A percentile compares a stretch with the other conserved stretches of the same genome.
These are phyloP conservation scores for Champsocephalus gunnari DNA, from an alignment of 2,797 vertebrate species.

Conservation along the genomic window DNA sequence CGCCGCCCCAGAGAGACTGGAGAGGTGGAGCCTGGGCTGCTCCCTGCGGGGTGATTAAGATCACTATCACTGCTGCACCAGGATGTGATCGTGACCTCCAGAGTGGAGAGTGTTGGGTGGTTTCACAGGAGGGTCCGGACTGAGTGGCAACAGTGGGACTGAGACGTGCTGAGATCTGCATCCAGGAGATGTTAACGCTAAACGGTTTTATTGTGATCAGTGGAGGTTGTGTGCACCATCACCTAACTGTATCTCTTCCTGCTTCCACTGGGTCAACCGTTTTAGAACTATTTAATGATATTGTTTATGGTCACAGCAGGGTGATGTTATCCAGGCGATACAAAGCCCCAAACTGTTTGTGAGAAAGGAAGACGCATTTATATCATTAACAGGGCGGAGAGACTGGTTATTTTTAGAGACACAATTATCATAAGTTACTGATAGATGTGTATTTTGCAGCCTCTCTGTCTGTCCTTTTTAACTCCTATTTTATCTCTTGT, in stretches of 20 bases:
- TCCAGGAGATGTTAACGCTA: slow-evolving; percentile 1
- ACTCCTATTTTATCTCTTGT: not conserved
- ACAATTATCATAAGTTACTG: slow-evolving; percentile 6
- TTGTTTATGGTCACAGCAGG: slow-evolving; percentile 44
- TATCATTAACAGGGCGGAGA: slow-evolving; percentile 18
- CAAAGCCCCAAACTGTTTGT: slow-evolving; percentile 1
- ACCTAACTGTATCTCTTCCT: slow-evolving; percentile 2
- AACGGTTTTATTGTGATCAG: slow-evolving; percentile 29
- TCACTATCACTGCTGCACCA: slow-evolving; percentile 56
- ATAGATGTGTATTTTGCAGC: not conserved
- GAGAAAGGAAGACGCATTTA: slow-evolving; percentile 9
- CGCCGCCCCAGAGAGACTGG: slow-evolving; percentile 28
- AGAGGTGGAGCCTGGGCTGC: slow-evolving; percentile 46
- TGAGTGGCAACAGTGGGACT: slow-evolving; percentile 26
- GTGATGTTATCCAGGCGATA: slow-evolving; percentile 39
- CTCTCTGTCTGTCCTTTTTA: not conserved
- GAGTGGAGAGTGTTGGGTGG: slow-evolving; percentile 40
- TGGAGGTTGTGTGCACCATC: slow-evolving; percentile 22
- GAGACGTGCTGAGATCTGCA: slow-evolving; percentile 38
- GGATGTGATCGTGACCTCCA: slow-evolving; percentile 51
- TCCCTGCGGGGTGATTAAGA: slow-evolving; percentile 67
- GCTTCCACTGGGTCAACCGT: slow-evolving; percentile 1
- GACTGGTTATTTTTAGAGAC: slow-evolving; percentile 19
- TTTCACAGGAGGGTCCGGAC: slow-evolving; percentile 54
- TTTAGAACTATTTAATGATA: slow-evolving; percentile 12